A percentile compares a stretch with the other conserved stretches of the same genome.
These are phyloP conservation scores for Chrysocyon brachyurus DNA, from an alignment of 2,797 vertebrate species.

Conservation along the genomic window DNA sequence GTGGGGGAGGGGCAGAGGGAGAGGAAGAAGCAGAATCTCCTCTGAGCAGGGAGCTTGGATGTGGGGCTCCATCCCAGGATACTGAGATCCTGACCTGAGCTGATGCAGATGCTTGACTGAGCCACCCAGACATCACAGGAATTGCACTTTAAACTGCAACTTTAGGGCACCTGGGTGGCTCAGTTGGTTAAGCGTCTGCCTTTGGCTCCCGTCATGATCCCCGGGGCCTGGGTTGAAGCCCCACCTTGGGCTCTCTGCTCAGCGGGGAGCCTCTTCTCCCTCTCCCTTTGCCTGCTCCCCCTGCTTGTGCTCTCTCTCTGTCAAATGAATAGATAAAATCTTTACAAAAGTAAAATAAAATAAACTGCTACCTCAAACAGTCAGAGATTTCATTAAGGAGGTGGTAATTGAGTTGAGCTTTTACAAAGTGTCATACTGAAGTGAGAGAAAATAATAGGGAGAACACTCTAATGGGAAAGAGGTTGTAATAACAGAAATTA, in stretches of 20 bases:
- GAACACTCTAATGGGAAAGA: not conserved
- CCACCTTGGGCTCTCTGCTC: too few species aligned
- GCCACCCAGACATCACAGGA: not conserved
- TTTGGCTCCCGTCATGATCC: too few species aligned
- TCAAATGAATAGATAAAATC: too few species aligned
- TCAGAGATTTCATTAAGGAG: not conserved
- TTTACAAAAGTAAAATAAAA: too few species aligned
- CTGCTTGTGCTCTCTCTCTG: too few species aligned
- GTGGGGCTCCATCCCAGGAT: not conserved
- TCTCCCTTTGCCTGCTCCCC: too few species aligned
- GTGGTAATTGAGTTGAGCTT: conserved; percentile 7
- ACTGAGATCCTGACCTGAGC: not conserved
- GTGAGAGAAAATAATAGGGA: conserved; percentile 15
- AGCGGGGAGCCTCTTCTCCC: too few species aligned
- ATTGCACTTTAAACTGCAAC: not conserved
- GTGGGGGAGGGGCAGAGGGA: not conserved
- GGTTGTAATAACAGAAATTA: conserved; percentile 14
- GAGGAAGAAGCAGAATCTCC: not conserved
- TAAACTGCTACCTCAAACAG: not conserved
- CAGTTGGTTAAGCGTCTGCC: too few species aligned
- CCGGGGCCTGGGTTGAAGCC: too few species aligned
- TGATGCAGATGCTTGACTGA: not conserved
- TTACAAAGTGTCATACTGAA: conserved; percentile 39
- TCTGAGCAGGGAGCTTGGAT: not conserved
- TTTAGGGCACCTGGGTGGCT: too few species aligned